Evolutionary conservation across 2,888 invertebrate genomes (phyloP).

Genomic region (Seira ritae): DNA sequence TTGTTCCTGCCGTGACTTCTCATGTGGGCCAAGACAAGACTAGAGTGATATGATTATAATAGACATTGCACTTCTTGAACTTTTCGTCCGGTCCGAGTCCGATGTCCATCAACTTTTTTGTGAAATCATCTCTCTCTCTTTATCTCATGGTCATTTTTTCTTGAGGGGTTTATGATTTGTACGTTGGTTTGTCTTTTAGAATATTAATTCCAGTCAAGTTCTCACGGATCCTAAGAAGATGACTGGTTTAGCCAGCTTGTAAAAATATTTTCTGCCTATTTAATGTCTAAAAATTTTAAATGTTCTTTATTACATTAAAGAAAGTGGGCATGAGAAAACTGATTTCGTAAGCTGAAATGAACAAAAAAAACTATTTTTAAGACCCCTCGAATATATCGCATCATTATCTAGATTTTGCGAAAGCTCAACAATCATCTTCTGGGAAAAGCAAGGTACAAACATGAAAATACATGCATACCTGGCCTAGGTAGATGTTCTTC

Average conservation of each 20-base stretch:
- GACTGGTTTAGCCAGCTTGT: conserved; percentile 49
- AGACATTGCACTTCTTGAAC: conserved; percentile 32
- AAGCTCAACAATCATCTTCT: background rate
- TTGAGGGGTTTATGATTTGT: no score
- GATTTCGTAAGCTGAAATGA: background rate
- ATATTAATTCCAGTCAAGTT: conserved; percentile 34
- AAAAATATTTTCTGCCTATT: conserved; percentile 28
- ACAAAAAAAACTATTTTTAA: background rate
- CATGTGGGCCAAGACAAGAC: conserved; percentile 54
- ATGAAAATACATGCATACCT: no score
- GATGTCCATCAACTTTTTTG: conserved; percentile 39
- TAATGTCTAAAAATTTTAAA: background rate
- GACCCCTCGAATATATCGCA: background rate
- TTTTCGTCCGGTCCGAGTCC: background rate
- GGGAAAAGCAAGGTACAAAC: background rate
- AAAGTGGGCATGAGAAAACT: background rate
- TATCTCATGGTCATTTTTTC: no score
- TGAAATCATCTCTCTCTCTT: no score
- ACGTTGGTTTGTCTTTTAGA: background rate
- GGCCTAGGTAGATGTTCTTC: no score
- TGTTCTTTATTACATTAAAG: background rate
- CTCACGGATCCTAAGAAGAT: conserved; percentile 51
- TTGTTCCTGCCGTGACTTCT: conserved; percentile 54
- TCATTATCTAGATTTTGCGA: background rate
- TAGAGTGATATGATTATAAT: no score